Percentiles rank a stretch among this genome's conserved stretches.
Evolutionary conservation across 1,140 invertebrate species (phyloP).

Genomic region (Bradysia coprophila): DNA sequence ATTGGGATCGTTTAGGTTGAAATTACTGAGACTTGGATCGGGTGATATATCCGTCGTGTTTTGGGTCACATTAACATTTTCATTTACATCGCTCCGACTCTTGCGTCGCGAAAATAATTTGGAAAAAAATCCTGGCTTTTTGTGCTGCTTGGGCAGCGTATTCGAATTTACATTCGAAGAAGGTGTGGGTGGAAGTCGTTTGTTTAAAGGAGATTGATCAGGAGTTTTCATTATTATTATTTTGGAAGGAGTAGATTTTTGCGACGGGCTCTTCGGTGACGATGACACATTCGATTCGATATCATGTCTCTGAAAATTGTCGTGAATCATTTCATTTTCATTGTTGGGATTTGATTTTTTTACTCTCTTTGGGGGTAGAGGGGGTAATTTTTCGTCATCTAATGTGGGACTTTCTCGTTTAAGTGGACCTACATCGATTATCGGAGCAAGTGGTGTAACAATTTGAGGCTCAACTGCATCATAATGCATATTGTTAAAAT

Average conservation of each 20-base stretch:
- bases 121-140: slow-evolving; percentile 42
- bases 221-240: slow-evolving; percentile 21
- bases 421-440: slow-evolving; percentile 26
- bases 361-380: slow-evolving; percentile 56
- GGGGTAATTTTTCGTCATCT: slow-evolving; percentile 44
- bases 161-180: slow-evolving; percentile 18
- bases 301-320: no score
- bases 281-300: slow-evolving; percentile 11
- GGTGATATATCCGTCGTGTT: slow-evolving; percentile 11
- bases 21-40: slow-evolving; percentile 15
- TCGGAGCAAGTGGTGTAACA: slow-evolving; percentile 16
- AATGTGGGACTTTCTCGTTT: slow-evolving; percentile 25
- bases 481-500: slow-evolving; percentile 17
- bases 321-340: no score
- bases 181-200: slow-evolving; percentile 26
- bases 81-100: slow-evolving; percentile 23
- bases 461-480: slow-evolving; percentile 15
- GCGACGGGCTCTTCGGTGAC: slow-evolving; percentile 9
- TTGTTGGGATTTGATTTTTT: slow-evolving; percentile 30
- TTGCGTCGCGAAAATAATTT: slow-evolving; percentile 36
- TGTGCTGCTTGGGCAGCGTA: slow-evolving; percentile 28
- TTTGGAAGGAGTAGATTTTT: slow-evolving; percentile 22
- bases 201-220: slow-evolving; percentile 22
- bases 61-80: slow-evolving; percentile 4
- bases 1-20: slow-evolving; percentile 13